phyloP scores from a whole-genome alignment of 2,113 vertebrate genomes.

The Murina feae region DNA sequence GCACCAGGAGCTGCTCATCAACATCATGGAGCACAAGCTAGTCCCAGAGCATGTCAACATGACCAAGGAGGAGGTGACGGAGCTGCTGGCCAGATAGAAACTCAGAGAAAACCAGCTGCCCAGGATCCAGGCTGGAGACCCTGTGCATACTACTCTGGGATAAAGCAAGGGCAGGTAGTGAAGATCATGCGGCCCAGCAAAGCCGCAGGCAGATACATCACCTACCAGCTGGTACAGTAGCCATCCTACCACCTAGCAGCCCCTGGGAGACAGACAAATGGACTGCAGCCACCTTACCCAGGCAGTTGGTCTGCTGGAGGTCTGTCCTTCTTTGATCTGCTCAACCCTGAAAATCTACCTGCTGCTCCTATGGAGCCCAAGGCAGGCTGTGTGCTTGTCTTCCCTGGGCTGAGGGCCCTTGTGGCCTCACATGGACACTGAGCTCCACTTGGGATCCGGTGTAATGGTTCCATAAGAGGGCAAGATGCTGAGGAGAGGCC shows the following conservation, averaged over 20 bases:
- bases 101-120: constrained; percentile 96
- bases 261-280: background rate
- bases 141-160: constrained; percentile 95
- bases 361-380: background rate
- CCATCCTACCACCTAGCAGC: fast-evolving
- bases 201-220: constrained; percentile 95
- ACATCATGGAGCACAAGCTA: constrained; percentile 97
- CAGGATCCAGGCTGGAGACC: constrained; percentile 95
- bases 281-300: background rate
- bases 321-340: no score
- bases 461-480: background rate
- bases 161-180: constrained; percentile 98
- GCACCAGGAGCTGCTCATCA: constrained; percentile 96
- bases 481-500: no score
- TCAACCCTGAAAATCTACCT: background rate
- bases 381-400: background rate
- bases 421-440: background rate
- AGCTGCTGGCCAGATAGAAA: constrained; percentile 94
- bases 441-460: background rate
- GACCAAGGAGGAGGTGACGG: constrained; percentile 96
- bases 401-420: constrained; percentile 44
- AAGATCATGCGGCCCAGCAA: constrained; percentile 98
- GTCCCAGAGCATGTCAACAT: constrained; percentile 98
- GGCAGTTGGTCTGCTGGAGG: no score
- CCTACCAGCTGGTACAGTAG: constrained; percentile 95